Evolutionary conservation across 1,140 invertebrate genomes (phyloP).

Genomic region (Drosophila pachea): DNA sequence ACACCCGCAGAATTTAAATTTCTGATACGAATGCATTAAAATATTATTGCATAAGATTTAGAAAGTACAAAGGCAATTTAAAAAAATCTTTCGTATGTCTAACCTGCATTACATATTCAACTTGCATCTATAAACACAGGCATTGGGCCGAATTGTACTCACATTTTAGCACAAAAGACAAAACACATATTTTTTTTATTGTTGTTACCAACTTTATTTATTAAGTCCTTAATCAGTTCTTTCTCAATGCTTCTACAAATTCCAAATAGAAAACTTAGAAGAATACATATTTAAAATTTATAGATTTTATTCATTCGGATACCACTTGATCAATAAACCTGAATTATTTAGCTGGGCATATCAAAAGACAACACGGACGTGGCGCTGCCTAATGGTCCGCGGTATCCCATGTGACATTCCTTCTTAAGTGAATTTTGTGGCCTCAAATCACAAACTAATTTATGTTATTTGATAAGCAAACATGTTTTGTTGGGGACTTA

Average conservation of each 20-base stretch:
- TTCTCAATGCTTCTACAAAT: constrained; percentile 74
- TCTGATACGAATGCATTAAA: background rate
- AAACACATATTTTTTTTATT: constrained; percentile 47
- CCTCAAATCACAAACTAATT: constrained; percentile 47
- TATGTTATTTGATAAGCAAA: constrained; percentile 39
- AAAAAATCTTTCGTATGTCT: no score
- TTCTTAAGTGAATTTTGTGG: constrained; percentile 21
- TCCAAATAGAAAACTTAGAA: constrained; percentile 71
- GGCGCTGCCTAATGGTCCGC: constrained; percentile 37
- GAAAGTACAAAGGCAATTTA: no score
- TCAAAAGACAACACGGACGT: constrained; percentile 29
- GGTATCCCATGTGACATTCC: constrained; percentile 23
- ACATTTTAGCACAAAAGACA: background rate
- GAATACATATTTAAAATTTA: constrained; percentile 70
- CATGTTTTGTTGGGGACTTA: constrained; percentile 26
- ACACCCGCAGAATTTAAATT: background rate
- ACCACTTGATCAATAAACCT: constrained; percentile 66
- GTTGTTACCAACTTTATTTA: constrained; percentile 77
- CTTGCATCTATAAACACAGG: background rate
- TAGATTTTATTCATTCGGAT: constrained; percentile 47
- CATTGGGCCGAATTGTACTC: background rate
- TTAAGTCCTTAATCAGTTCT: constrained; percentile 77
- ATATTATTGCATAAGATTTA: background rate
- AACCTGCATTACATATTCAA: no score
- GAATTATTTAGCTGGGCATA: constrained; percentile 56